phyloP scores from a whole-genome alignment of 2,888 invertebrate species.

The Dicyrtoma fusca region DNA sequence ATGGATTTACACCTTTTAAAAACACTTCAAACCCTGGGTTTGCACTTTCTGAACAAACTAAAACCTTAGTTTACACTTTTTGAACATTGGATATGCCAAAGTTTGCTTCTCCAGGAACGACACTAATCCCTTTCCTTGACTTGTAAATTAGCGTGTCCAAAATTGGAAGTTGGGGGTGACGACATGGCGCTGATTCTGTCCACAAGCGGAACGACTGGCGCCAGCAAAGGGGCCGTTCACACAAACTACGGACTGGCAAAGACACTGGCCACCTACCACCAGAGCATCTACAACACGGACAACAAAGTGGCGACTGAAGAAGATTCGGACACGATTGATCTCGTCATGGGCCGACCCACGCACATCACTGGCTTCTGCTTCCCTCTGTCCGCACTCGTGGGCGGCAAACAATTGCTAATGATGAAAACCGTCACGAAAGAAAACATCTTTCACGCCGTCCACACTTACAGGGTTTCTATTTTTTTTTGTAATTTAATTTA shows the following conservation, averaged over 20 bases:
- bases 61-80: no score
- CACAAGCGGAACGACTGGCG: constrained; percentile 37
- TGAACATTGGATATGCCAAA: no score
- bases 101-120: no score
- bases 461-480: constrained; percentile 39
- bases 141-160: constrained; percentile 3
- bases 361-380: constrained; percentile 52
- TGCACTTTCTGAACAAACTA: no score
- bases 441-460: constrained; percentile 49
- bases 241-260: constrained; percentile 1
- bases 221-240: constrained; percentile 28
- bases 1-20: no score
- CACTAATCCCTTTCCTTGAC: no score
- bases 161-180: neutral
- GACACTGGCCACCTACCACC: neutral
- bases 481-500: neutral
- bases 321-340: no score
- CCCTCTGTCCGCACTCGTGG: constrained; percentile 46
- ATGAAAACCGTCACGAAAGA: constrained; percentile 47
- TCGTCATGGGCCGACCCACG: constrained; percentile 37
- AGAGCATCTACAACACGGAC: no score
- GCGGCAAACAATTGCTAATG: constrained; percentile 48
- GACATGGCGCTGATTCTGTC: constrained; percentile 30
- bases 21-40: no score
- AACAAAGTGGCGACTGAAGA: neutral